A percentile compares a stretch with the other conserved stretches of the same genome.
Evolutionary conservation across 53 echinoderm and acorn worm genomes (phyloP).

Genomic region (Hippasteria phrygiana): DNA sequence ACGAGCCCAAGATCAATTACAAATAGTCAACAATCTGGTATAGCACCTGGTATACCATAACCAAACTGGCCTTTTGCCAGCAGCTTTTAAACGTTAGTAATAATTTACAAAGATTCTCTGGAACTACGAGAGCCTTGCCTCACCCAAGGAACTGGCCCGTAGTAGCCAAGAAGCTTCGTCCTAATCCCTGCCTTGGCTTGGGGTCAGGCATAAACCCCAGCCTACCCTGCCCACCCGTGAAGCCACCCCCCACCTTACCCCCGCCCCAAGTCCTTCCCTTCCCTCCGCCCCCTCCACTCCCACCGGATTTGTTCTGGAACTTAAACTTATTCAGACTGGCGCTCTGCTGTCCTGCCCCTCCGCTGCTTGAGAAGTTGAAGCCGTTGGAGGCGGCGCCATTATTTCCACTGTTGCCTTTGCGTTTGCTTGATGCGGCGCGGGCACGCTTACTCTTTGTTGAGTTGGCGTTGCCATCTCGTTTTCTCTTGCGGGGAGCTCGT

Average conservation of each 20-base stretch:
- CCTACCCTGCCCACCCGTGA: slow-evolving; percentile 6
- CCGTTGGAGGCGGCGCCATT: neutral
- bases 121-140: neutral
- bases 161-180: slow-evolving; percentile 70
- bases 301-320: slow-evolving; percentile 50
- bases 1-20: too few species aligned
- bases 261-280: slow-evolving; percentile 25
- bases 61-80: too few species aligned
- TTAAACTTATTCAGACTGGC: slow-evolving; percentile 74
- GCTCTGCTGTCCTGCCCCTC: slow-evolving; percentile 33
- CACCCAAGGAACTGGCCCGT: slow-evolving; percentile 67
- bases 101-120: too few species aligned
- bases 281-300: slow-evolving; percentile 36
- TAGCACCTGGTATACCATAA: too few species aligned
- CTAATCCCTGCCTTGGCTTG: slow-evolving; percentile 52
- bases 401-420: neutral
- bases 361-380: neutral
- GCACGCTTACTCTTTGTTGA: slow-evolving; percentile 74
- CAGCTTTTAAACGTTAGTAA: too few species aligned
- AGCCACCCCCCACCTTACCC: neutral
- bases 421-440: slow-evolving; percentile 44
- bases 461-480: slow-evolving; percentile 49
- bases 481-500: slow-evolving; percentile 70
- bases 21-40: too few species aligned
- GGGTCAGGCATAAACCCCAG: slow-evolving; percentile 90